Percentiles rank a stretch among this genome's conserved stretches.
Conservation (phyloP, 1,140 invertebrate genomes). For the Pseudomyrmex pallidus region DNA sequence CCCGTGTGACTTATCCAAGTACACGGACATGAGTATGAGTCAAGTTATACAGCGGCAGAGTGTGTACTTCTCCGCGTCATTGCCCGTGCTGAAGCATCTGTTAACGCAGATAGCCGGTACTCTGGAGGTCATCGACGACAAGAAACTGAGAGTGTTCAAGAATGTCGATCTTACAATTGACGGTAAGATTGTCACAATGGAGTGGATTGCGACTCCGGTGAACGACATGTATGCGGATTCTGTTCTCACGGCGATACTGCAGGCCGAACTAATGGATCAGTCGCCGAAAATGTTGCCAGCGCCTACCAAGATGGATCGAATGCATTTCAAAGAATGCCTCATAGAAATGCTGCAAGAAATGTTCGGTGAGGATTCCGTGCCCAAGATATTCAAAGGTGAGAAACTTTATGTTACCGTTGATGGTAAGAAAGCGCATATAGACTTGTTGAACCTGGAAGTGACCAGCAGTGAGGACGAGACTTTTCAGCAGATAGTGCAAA, state of each 20-base stretch:
- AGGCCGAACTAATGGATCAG: slow-evolving; percentile 90
- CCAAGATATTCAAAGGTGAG: slow-evolving; percentile 97
- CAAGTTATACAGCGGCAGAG: slow-evolving; percentile 96
- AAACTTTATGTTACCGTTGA: slow-evolving; percentile 94
- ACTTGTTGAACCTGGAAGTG: slow-evolving; percentile 93
- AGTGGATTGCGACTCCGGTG: slow-evolving; percentile 97
- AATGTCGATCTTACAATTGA: slow-evolving; percentile 94
- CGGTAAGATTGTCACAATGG: slow-evolving; percentile 93
- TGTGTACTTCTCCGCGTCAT: slow-evolving; percentile 93
- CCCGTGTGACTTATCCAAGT: slow-evolving; percentile 96
- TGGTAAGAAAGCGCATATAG: slow-evolving; percentile 94
- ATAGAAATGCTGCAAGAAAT: slow-evolving; percentile 97
- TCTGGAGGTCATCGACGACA: slow-evolving; percentile 91
- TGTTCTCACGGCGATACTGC: slow-evolving; percentile 93
- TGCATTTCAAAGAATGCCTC: slow-evolving; percentile 97
- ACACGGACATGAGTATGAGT: slow-evolving; percentile 97
- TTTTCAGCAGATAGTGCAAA: slow-evolving; percentile 93
- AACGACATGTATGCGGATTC: slow-evolving; percentile 99
- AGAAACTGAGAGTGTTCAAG: slow-evolving; percentile 91
- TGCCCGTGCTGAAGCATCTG: slow-evolving; percentile 92
- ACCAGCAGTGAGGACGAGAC: slow-evolving; percentile 92
- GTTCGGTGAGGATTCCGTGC: slow-evolving; percentile 97
- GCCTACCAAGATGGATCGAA: slow-evolving; percentile 91
- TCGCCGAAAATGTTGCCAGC: slow-evolving; percentile 87
- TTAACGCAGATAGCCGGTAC: slow-evolving; percentile 93